These are phyloP conservation scores for Mus caroli DNA, from an alignment of 2,797 vertebrate genomes.

Conservation along the genomic window DNA sequence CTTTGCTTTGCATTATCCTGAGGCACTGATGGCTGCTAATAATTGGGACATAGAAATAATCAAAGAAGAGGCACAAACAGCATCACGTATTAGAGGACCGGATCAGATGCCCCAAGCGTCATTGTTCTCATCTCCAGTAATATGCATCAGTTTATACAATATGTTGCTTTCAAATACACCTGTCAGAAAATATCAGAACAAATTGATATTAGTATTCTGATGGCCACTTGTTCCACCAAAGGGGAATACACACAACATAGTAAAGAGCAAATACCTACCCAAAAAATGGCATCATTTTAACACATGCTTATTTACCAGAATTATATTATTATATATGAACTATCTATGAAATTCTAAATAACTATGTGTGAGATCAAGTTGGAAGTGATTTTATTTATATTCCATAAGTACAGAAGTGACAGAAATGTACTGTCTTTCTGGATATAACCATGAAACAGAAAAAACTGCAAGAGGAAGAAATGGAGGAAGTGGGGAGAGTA, in stretches of 20 bases:
- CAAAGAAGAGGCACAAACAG: conserved; percentile 72
- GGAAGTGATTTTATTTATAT: conserved; percentile 60
- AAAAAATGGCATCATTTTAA: conserved; percentile 12
- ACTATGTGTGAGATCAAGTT: conserved; percentile 63
- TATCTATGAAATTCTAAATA: conserved; percentile 44
- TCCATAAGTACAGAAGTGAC: conserved; percentile 28
- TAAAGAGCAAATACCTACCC: conserved; percentile 25
- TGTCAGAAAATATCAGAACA: conserved; percentile 67
- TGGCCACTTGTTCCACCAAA: conserved; percentile 50
- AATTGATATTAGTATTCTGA: conserved; percentile 72
- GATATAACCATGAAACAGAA: conserved; percentile 20
- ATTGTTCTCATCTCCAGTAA: conserved; percentile 67
- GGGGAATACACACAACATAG: conserved; percentile 47
- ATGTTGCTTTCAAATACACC: conserved; percentile 70
- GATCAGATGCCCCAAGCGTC: conserved; percentile 54
- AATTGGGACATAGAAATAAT: conserved; percentile 74
- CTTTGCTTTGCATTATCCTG: conserved; percentile 57
- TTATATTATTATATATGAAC: conserved; percentile 53
- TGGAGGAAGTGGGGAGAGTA: not conserved
- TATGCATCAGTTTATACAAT: conserved; percentile 66
- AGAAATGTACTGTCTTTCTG: conserved; percentile 30
- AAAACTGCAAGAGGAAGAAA: accelerated
- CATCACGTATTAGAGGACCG: conserved; percentile 66
- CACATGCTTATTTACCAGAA: conserved; percentile 50
- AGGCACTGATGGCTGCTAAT: conserved; percentile 70